Base-by-base conservation (phyloP, 1,140 invertebrate genomes). In the Calephelis virginiensis region DNA sequence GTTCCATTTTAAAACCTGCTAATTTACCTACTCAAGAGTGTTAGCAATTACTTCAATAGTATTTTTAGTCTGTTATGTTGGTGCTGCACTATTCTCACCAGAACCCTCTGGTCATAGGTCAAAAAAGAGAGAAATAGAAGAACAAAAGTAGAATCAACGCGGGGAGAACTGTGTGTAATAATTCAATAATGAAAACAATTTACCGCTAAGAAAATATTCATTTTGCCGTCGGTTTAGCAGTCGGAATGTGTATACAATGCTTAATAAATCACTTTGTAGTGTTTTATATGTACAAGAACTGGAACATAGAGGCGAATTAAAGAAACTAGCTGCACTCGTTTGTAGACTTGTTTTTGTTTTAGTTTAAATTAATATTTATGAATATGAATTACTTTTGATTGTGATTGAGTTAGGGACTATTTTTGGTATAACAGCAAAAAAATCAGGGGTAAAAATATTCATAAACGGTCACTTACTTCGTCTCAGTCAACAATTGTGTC, bases 161-260 rank as follows among this genome's bases (percentile, higher is more conserved):
- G 2, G 1, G 12, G 37, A 17, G 5, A 6, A 12, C 12, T 5
- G 11, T 38, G 28, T 38, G 28, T 37, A 12, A 38, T 59, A 13
- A 50, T 14, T 50, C 28, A 59, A 59, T 38, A 59, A 37, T 28
- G 12, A 59, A 59, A 59, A 59, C 37, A 37, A 59, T 38, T 75
- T 80, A 82, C 80, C 80, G 73, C 72, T 61, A 74, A 68, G 64
- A 71, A 66, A 68, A 53, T 72, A 73, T 75, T 74, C 77, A 82
- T 82, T 65, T 72, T 72, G 77, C 50, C 49, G 38, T 56, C 66
- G n/a, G 67, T 62, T 60, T 64, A 47, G 53, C 40, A 50, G 60
- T 70, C 56, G 68, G 53, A 63, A 71, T 68, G 67, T 69, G 43
- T 71, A 12, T 59, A 59, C 28, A 70, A 71, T 74, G 71, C 45